phyloP scores from a whole-genome alignment of 2,797 vertebrate species.

The Sorex maritimensis region DNA sequence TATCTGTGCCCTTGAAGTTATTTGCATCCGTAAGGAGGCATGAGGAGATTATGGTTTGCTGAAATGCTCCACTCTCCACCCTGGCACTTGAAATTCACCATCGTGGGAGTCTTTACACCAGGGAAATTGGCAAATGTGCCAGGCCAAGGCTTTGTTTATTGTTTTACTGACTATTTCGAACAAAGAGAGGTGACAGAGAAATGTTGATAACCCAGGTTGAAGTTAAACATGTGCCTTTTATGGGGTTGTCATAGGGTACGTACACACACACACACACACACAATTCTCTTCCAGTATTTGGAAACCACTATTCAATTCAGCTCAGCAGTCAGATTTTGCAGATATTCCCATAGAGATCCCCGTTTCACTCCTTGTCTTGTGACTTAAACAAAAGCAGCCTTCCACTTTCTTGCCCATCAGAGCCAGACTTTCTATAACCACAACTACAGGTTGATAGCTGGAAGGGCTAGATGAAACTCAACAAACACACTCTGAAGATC shows the following conservation, averaged over 20 bases:
- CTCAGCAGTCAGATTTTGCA: background rate
- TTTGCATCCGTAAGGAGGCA: background rate
- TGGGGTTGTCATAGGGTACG: background rate
- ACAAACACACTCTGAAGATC: background rate
- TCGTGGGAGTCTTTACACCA: background rate
- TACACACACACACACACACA: background rate
- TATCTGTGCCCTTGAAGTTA: background rate
- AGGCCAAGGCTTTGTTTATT: background rate
- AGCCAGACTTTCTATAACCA: background rate
- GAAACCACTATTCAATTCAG: background rate
- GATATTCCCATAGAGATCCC: background rate
- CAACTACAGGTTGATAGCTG: background rate
- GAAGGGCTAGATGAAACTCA: background rate
- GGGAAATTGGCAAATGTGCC: background rate
- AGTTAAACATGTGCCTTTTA: background rate
- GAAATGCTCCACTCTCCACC: too few species aligned
- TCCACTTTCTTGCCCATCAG: background rate
- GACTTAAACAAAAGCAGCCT: background rate
- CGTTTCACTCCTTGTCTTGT: background rate
- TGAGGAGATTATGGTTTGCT: fast-evolving
- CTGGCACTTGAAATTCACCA: background rate
- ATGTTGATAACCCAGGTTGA: background rate
- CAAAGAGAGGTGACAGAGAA: background rate
- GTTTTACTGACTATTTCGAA: background rate
- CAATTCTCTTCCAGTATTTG: background rate